phyloP scores from a whole-genome alignment of 2,888 invertebrate species.

The Ennomos quercinarius region DNA sequence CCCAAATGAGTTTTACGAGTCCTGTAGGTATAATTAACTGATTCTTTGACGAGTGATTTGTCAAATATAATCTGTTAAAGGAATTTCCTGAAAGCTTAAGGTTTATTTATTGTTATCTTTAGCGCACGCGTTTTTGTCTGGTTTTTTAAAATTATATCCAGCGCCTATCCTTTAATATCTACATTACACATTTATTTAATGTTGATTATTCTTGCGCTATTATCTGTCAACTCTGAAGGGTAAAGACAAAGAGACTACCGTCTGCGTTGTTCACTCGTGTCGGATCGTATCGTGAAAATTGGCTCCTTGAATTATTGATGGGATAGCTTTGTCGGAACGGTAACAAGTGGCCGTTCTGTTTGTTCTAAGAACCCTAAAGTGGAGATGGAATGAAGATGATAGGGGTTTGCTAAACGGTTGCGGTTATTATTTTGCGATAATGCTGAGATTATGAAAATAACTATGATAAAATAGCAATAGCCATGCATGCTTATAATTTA shows the following conservation, averaged over 20 bases:
- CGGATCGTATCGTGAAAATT: slow-evolving; percentile 40
- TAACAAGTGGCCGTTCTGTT: slow-evolving; percentile 21
- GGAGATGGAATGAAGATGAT: slow-evolving; percentile 19
- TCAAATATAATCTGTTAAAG: no score
- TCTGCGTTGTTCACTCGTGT: slow-evolving; percentile 13
- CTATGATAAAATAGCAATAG: background rate
- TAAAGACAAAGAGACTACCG: slow-evolving; percentile 34
- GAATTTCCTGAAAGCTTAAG: no score
- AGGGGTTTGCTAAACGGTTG: slow-evolving; percentile 24
- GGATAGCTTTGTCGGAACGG: slow-evolving; percentile 20
- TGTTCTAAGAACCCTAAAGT: slow-evolving; percentile 23
- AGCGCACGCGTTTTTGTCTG: no score
- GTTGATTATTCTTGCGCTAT: background rate
- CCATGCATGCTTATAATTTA: background rate
- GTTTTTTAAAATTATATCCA: no score
- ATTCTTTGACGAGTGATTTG: no score
- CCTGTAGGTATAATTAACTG: no score
- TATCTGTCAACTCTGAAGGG: slow-evolving; percentile 27
- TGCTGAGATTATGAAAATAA: background rate
- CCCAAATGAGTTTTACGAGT: background rate
- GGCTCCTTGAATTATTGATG: slow-evolving; percentile 48
- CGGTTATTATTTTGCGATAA: slow-evolving; percentile 33
- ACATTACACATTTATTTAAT: background rate
- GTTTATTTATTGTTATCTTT: no score
- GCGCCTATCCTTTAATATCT: no score